Evolutionary conservation across 2,113 vertebrate genomes (phyloP).

Genomic region (Aptenodytes forsteri): DNA sequence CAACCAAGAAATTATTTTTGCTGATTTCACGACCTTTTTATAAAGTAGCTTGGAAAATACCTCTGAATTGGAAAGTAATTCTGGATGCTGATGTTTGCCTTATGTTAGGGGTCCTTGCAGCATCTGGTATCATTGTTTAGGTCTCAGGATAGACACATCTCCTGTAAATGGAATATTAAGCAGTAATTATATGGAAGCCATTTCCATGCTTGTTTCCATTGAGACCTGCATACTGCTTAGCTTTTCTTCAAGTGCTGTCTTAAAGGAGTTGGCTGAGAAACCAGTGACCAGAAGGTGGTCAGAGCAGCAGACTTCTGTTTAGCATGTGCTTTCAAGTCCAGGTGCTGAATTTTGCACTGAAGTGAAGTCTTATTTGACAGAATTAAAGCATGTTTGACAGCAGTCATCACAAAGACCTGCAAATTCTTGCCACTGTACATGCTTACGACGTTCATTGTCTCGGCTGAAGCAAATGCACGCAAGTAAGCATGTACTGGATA

Average conservation of each 20-base stretch:
- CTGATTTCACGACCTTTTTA: not conserved
- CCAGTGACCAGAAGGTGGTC: not conserved
- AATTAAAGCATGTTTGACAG: not conserved
- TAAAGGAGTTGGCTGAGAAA: not conserved
- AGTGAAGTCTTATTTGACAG: not conserved
- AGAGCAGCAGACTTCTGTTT: not conserved
- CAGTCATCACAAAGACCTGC: not conserved
- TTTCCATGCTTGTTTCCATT: not conserved
- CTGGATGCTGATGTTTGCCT: not conserved
- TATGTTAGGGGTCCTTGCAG: not conserved
- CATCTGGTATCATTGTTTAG: not conserved
- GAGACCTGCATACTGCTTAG: not conserved
- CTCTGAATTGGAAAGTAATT: not conserved
- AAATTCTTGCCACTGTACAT: not conserved
- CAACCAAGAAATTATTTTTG: not conserved
- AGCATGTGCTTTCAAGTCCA: not conserved
- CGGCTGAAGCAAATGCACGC: not conserved
- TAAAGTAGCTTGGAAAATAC: not conserved
- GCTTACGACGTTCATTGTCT: fast-evolving
- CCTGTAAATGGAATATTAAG: not conserved
- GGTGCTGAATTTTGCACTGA: not conserved
- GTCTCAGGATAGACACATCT: not conserved
- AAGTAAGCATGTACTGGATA: not conserved
- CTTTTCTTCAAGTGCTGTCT: not conserved
- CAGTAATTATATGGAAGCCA: not conserved